Evolutionary conservation across 2,113 vertebrate species (phyloP).

Genomic region (Pithys albifrons): DNA sequence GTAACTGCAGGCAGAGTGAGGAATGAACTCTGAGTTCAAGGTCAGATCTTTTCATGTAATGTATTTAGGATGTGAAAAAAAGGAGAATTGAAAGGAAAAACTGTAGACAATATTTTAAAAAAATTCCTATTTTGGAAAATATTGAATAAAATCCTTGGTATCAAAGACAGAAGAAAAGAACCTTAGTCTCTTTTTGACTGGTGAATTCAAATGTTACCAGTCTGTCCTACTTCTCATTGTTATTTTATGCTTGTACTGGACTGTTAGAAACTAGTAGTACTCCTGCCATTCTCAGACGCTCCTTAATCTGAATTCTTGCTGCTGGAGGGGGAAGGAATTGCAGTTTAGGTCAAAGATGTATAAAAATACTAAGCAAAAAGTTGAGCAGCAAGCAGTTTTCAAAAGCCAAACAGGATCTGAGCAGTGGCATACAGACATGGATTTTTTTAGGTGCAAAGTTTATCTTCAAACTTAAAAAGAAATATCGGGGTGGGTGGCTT

Average conservation of each 20-base stretch:
- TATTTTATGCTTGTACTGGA: not conserved
- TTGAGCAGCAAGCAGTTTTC: not conserved
- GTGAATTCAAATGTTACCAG: not conserved
- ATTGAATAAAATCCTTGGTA: not conserved
- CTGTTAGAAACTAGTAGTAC: not conserved
- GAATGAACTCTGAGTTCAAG: not conserved
- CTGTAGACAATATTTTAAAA: not conserved
- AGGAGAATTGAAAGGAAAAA: not conserved
- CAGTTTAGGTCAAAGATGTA: not conserved
- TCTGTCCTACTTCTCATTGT: not conserved
- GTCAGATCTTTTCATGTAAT: not conserved
- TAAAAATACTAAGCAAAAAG: not conserved
- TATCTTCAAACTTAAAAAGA: not conserved
- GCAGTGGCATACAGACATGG: no score
- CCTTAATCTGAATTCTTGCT: not conserved
- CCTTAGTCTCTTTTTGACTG: not conserved
- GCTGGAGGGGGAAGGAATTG: not conserved
- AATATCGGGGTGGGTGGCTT: fast-evolving
- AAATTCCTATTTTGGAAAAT: not conserved
- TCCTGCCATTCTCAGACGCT: not conserved
- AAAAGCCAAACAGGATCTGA: not conserved
- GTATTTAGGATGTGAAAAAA: not conserved
- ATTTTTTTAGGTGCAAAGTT: not conserved
- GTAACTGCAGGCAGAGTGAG: not conserved
- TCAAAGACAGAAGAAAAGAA: not conserved